Percentiles rank a stretch among this genome's conserved stretches.
Evolutionary conservation across 1,140 invertebrate genomes (phyloP).

Genomic region (Drosophila melanica): DNA sequence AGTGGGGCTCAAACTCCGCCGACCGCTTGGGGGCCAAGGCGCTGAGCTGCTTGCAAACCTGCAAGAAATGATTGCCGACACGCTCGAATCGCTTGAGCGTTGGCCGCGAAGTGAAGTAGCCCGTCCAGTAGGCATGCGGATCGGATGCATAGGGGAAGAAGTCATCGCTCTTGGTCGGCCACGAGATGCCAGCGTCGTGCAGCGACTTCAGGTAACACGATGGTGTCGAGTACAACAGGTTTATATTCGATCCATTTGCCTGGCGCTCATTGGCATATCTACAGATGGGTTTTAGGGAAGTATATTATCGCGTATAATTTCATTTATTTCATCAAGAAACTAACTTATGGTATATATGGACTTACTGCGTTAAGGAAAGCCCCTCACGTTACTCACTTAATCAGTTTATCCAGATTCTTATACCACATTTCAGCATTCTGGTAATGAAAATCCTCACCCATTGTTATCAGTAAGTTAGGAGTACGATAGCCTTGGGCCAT

Average conservation of each 20-base stretch:
- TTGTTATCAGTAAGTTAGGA: slow-evolving; percentile 92
- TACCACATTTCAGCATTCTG: slow-evolving; percentile 93
- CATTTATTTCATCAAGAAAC: neutral
- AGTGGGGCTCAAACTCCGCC: slow-evolving; percentile 65
- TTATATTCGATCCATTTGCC: slow-evolving; percentile 87
- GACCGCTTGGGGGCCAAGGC: slow-evolving; percentile 68
- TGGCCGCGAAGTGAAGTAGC: slow-evolving; percentile 96
- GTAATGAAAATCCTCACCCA: slow-evolving; percentile 97
- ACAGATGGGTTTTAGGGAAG: neutral
- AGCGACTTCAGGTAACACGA: slow-evolving; percentile 95
- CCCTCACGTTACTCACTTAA: slow-evolving; percentile 87
- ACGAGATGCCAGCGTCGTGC: slow-evolving; percentile 87
- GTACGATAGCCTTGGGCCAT: slow-evolving; percentile 86
- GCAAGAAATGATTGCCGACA: slow-evolving; percentile 91
- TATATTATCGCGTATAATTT: slow-evolving; percentile 2
- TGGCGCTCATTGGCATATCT: slow-evolving; percentile 87
- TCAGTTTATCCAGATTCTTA: slow-evolving; percentile 94
- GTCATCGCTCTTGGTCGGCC: slow-evolving; percentile 91
- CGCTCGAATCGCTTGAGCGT: slow-evolving; percentile 92
- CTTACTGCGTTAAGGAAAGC: slow-evolving; percentile 58
- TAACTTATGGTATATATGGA: neutral
- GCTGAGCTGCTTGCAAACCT: slow-evolving; percentile 87
- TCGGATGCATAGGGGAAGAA: slow-evolving; percentile 97
- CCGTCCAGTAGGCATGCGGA: slow-evolving; percentile 95
- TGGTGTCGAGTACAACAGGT: slow-evolving; percentile 96